A percentile compares a stretch with the other conserved stretches of the same genome.
phyloP scores from a whole-genome alignment of 2,888 invertebrate species.

The Ichneumon xanthorius region DNA sequence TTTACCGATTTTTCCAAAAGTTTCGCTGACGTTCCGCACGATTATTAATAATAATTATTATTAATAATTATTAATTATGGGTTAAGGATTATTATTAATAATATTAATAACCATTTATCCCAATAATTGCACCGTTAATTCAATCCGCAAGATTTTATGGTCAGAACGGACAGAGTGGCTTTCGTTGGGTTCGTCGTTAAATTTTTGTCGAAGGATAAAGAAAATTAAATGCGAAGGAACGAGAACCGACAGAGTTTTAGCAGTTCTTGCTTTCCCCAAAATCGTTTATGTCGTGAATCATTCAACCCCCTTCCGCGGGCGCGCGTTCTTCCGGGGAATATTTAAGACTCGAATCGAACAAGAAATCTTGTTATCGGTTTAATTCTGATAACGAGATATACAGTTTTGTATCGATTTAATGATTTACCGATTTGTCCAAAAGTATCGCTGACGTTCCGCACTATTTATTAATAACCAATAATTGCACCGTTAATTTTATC shows the following conservation, averaged over 20 bases:
- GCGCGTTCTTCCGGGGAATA: constrained; percentile 22
- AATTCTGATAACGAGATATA: background rate
- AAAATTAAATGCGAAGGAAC: background rate
- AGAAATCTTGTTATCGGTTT: constrained; percentile 52
- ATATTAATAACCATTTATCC: background rate
- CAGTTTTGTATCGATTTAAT: background rate
- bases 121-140: constrained; percentile 14
- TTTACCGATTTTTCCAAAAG: constrained; percentile 32
- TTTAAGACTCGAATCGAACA: constrained; percentile 62
- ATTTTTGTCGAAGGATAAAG: background rate
- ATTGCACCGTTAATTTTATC: constrained; percentile 9
- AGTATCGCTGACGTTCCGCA: constrained; percentile 51
- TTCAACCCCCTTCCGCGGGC: constrained; percentile 48
- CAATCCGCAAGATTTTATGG: background rate
- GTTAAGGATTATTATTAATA: too few relatives aligned
- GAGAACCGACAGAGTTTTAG: background rate
- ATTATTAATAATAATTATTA: too few relatives aligned
- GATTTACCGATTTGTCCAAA: constrained; percentile 54
- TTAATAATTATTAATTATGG: too few relatives aligned
- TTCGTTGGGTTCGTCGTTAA: constrained; percentile 1
- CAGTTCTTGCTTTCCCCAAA: background rate
- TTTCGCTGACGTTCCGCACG: background rate
- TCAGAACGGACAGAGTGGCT: constrained; percentile 15
- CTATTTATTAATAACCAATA: background rate
- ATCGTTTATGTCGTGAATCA: constrained; percentile 61